phyloP scores from a whole-genome alignment of 2,888 invertebrate species.

The Cheilosia impressa region DNA sequence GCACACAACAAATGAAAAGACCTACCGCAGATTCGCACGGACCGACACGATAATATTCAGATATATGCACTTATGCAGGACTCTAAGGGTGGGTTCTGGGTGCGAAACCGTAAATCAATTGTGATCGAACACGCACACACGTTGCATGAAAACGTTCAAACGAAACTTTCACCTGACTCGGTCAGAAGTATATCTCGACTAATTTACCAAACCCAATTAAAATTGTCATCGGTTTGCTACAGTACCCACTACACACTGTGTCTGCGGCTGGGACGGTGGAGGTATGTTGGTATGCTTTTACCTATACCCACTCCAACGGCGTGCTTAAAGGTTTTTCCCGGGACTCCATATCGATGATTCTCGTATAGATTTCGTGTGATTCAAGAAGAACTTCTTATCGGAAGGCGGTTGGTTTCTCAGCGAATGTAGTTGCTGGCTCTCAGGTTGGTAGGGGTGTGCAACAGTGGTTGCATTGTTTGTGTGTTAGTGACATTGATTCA shows the following conservation, averaged over 20 bases:
- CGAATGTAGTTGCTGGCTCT: not conserved
- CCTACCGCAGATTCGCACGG: not conserved
- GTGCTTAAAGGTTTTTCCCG: not conserved
- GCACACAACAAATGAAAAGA: not conserved
- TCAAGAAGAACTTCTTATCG: conserved; percentile 57
- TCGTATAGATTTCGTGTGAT: not conserved
- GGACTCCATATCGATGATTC: conserved; percentile 18
- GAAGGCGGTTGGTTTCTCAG: conserved; percentile 19
- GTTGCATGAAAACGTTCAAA: conserved; percentile 15
- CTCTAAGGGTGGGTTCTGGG: not conserved
- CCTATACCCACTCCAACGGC: not conserved
- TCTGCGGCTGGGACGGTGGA: conserved; percentile 4
- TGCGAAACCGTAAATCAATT: not conserved
- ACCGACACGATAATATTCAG: not conserved
- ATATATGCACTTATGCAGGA: not conserved
- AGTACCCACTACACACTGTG: not conserved
- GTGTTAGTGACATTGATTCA: conserved; percentile 28
- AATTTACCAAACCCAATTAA: conserved; percentile 82
- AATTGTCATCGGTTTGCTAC: conserved; percentile 77
- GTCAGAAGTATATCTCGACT: conserved; percentile 83
- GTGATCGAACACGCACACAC: not conserved
- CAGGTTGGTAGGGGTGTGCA: not conserved
- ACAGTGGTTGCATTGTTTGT: not conserved
- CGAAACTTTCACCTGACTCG: conserved; percentile 71
- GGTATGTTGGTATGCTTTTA: conserved; percentile 13